Evolutionary conservation across 2,113 vertebrate genomes (phyloP), one percentile per base, ranked within the genome.

Genomic region (Grammomys surdaster): DNA sequence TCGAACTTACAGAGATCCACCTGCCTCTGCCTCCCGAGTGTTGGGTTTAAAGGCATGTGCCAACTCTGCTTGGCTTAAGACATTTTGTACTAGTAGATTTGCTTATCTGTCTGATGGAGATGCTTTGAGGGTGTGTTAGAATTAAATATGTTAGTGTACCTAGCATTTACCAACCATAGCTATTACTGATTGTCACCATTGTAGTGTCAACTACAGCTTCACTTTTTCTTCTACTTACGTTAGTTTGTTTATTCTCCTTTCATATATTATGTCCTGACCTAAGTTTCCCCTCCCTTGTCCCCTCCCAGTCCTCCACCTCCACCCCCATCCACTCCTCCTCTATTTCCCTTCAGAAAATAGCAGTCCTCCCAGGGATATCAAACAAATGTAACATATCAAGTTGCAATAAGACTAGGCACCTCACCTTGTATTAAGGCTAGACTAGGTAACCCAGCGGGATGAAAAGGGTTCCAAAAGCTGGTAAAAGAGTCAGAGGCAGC

Each of bases 71-170:
- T 43, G n/a, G 72, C n/a, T n/a, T 43, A n/a, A 69, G 67, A 80
- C 36, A 85, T 96, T 95, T 93, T 95, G 80, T 89, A 14, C 46
- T 95, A 87, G n/a, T 28, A 40, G 63, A 17, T 91, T 36, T 86
- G 84, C 84, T 86, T 48, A 46, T 46, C 48, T 22, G 22, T 40
- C 46, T 93, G 22, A 31, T 82, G 40, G 72, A 90, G 58, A 69
- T 92, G 51, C 24, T 89, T 3, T 75, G 86, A 78, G 5, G 72
- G 20, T 81, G 5, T 85, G 43, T 91, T 67, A 88, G 40, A 77
- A 87, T 72, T 96, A 77, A 92, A 84, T 43, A 33, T 86, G 9
- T 22, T 26, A 54, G 48, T 24, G 51, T 87, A 63, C 51, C 63
- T 93, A 75, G 73, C 6, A 56, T 33, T 87, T 92, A 77, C 5